Base-by-base conservation (phyloP, 2,888 invertebrate genomes). In the Euzophera pinguis region DNA sequence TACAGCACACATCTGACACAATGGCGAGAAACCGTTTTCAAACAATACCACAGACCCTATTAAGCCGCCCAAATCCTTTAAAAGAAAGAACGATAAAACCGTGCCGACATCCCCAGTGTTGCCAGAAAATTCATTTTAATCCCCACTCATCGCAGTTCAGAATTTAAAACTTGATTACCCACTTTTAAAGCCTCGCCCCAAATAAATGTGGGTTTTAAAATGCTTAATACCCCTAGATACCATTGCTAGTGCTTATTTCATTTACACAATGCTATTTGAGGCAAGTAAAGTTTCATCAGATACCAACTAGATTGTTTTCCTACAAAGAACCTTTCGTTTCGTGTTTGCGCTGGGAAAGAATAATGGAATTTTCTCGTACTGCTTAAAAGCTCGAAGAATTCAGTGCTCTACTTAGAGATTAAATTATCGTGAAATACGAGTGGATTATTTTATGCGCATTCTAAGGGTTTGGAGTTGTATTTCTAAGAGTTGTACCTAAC, bases 61-160 rank as follows among this genome's bases (percentile, higher is more conserved):
- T 74, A 78, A 75, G 66, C 75, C 59, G 57, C 62, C 69, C 61
- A 73, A 76, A 72, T 71, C 75, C 71, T 62, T 41, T 49, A 61
- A 65, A 67, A 72, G 68, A 73, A 74, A 71, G 65, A 68, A 70
- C 50, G 72, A 71, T 73, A 73, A 71, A 73, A 68, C 66, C 65
- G 61, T 56, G 58, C 55, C 55, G 58, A 61, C 65, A 59, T 59
- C 60, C 58, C 57, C 56, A 56, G 57, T 57, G 56, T 60, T 60
- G 53, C 57, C 64, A 59, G 62, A 67, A 66, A 67, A 67, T 65
- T 61, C 64, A 65, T 69, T 71, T 63, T 56, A 64, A 63, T 58
- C 59, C 55, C 47, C 38, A 54, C 58, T 58, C 53, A 37, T 52
- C 58, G 50, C 50, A 49, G 42, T 17, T 22, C 41, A 43, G 57